phyloP scores from a whole-genome alignment of 2,888 invertebrate genomes.

The Lepidonotus clava region DNA sequence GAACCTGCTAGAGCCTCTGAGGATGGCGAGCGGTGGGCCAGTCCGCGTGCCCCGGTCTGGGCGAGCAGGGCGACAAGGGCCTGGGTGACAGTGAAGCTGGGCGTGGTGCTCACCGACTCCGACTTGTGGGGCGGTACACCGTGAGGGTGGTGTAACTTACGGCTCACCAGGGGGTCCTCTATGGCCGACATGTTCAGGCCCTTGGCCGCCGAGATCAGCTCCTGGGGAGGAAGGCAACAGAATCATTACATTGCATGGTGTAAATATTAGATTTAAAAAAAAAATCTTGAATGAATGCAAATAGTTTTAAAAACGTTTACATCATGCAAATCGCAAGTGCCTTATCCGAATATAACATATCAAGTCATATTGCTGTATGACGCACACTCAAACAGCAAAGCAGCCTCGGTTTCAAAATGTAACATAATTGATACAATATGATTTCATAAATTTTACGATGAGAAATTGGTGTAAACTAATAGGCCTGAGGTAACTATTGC shows the following conservation, averaged over 20 bases:
- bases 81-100: slow-evolving; percentile 84
- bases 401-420: not conserved
- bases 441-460: no score
- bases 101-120: slow-evolving; percentile 72
- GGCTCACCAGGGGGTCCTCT: slow-evolving; percentile 63
- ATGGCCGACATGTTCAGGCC: slow-evolving; percentile 70
- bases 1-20: slow-evolving; percentile 56
- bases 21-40: slow-evolving; percentile 8
- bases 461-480: no score
- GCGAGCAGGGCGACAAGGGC: slow-evolving; percentile 83
- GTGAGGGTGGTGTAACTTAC: not conserved
- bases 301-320: no score
- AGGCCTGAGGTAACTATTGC: no score
- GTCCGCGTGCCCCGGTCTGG: slow-evolving; percentile 48
- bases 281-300: no score
- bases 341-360: no score
- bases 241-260: no score
- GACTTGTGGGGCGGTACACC: slow-evolving; percentile 62
- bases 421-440: not conserved
- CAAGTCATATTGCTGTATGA: no score
- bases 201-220: slow-evolving; percentile 81
- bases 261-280: no score
- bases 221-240: slow-evolving; percentile 78
- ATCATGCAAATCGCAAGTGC: no score
- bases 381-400: no score